Evolutionary conservation across 2,113 vertebrate species (phyloP), one percentile per base, ranked within the genome.

Genomic region (Opisthocomus hoazin): DNA sequence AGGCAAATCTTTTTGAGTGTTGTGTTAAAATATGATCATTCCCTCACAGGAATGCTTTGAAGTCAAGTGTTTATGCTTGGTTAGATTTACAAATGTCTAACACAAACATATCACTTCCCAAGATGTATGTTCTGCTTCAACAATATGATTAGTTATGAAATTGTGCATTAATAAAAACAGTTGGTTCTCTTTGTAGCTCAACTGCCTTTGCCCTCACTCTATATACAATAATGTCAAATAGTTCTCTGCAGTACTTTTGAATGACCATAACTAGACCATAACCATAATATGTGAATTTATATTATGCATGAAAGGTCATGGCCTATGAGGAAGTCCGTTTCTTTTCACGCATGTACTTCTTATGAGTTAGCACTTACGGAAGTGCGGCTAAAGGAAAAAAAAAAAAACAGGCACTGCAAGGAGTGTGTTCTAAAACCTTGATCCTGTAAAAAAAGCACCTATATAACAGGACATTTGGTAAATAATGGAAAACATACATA

Each of bases 141-240:
- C 51, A 69, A 77, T 89, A 64, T 15, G 60, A 91, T 93, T 92
- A 84, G 91, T 95, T 95, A 91, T 90, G 93, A 97, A 97, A 96
- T 90, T 93, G 80, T 83, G 75, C 94, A 96, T 96, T 93, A 95
- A 94, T 92, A 94, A 95, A 96, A 95, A 96, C 95, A 96, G 79
- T 95, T 91, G 90, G 58, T 94, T 95, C 88, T 88, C 96, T 95
- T 96, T 95, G 88, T 96, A 96, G 80, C 64, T 93, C 88, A 93
- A 78, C 76, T 95, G 71, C 83, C 53, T 84, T 75, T 96, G 90
- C 93, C 94, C 95, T 89, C 64, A 29, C 60, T 92, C n/a, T 95
- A 68, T 96, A 95, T 86, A 94, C 92, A 95, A 20, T 84, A 92
- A 88, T 90, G 85, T 96, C 91, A 95, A 77, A 93, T 63, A 91